Evolutionary conservation across 2,888 invertebrate species (phyloP), one percentile per base, ranked within the genome.

Genomic region (Caenorhabditis afra): DNA sequence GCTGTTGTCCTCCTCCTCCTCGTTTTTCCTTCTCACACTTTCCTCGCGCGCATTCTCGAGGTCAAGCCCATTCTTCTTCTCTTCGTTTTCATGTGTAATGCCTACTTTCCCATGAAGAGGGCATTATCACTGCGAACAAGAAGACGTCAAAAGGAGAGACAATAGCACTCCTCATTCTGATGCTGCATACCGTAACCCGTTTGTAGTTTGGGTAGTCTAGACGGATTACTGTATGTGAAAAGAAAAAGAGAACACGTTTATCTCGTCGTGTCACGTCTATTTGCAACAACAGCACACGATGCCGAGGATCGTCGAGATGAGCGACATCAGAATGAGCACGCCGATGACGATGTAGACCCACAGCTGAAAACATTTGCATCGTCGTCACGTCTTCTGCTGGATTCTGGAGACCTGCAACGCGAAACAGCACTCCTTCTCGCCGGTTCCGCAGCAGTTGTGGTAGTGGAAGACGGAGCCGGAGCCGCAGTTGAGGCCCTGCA

Each of bases 381-480:
- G n/a, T 16, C n/a, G n/a, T 22, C 0, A 1, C 14, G 29, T 7
- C 23, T n/a, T 5, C 20, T 2, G 14, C 16, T 18, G 0, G n/a
- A 29, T 5, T 10, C 7, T 47, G 16, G 18, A 12, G 49, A 81
- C 83, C 81, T 81, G 80, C 18, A 85, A 67, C 41, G 84, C 74
- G 67, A 85, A 82, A 65, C 85, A 85, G 66, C 86, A 85, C 20
- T 86, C 87, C 50, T 55, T 75, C 45, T 77, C 70, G 18, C 82
- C 50, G 16, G 79, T 76, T 37, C 85, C 86, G 57, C 87, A 87
- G 52, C 87, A 87, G 18, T 78, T 78, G 79, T 86, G 83, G 66
- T 85, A 83, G 55, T 87, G 85, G 58, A 81, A 81, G 55, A 83
- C 61, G 1, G 82, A 78, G 11, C 67, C 55, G 8, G 73, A 44